phyloP scores from a whole-genome alignment of 2,888 invertebrate genomes.

The Cerastis rubricosa region DNA sequence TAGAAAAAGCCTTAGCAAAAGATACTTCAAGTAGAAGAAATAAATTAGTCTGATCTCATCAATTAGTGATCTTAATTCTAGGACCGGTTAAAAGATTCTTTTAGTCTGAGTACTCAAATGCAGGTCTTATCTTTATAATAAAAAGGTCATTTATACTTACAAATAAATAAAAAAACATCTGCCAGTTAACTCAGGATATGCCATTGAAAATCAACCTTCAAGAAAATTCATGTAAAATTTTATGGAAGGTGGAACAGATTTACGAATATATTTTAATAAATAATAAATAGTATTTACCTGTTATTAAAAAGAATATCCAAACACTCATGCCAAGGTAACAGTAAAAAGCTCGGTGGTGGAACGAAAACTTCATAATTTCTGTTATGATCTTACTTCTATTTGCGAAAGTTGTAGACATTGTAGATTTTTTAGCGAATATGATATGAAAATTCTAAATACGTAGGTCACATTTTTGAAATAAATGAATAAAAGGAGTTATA shows the following conservation, averaged over 20 bases:
- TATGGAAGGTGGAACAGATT: not conserved
- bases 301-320: slow-evolving; percentile 95
- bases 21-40: not conserved
- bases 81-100: too few species aligned
- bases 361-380: slow-evolving; percentile 88
- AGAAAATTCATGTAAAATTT: not conserved
- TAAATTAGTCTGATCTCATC: not conserved
- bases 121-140: not conserved
- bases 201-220: not conserved
- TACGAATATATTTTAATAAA: not conserved
- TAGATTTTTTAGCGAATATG: slow-evolving; percentile 32
- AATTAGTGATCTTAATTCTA: not conserved
- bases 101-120: too few species aligned
- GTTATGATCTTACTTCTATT: slow-evolving; percentile 76
- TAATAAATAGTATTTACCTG: slow-evolving; percentile 88
- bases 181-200: not conserved
- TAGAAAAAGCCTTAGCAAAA: not conserved
- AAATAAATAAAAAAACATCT: not conserved
- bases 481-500: slow-evolving; percentile 36
- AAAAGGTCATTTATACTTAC: not conserved
- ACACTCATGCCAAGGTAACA: slow-evolving; percentile 95
- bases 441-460: slow-evolving; percentile 1
- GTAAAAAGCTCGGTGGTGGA: slow-evolving; percentile 94
- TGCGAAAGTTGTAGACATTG: slow-evolving; percentile 65
- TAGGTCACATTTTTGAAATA: slow-evolving; percentile 43